A percentile compares a stretch with the other conserved stretches of the same genome.
These are phyloP conservation scores for Leguminivora glycinivorella DNA, from an alignment of 1,140 invertebrate species.

Conservation along the genomic window DNA sequence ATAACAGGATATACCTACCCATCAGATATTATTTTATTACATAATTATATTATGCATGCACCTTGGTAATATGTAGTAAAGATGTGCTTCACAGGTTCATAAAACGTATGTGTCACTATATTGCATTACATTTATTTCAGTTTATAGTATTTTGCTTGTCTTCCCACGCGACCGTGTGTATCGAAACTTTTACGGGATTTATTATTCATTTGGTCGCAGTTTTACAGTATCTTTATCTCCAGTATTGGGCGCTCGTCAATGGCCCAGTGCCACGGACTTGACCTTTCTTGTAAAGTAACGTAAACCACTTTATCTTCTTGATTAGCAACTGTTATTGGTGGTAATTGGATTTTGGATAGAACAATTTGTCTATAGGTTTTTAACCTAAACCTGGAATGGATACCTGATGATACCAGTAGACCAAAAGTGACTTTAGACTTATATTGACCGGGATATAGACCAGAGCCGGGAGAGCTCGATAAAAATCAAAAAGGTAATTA, in stretches of 20 bases:
- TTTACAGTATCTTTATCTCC: conserved; percentile 45
- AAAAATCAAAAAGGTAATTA: too few relatives aligned
- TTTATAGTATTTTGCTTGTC: background rate
- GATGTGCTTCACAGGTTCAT: too few relatives aligned
- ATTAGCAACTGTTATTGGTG: conserved; percentile 15
- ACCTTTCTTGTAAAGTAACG: conserved; percentile 34
- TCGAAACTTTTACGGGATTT: conserved; percentile 41
- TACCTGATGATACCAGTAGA: too few relatives aligned
- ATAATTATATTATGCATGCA: too few relatives aligned
- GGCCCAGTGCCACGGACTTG: conserved; percentile 35
- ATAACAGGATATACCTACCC: too few relatives aligned
- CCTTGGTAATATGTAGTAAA: too few relatives aligned
- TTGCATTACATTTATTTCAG: too few relatives aligned
- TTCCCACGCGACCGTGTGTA: background rate
- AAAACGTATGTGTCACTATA: too few relatives aligned
- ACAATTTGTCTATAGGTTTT: background rate
- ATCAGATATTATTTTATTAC: too few relatives aligned
- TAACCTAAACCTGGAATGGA: background rate
- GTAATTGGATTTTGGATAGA: conserved; percentile 5
- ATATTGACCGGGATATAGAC: too few relatives aligned
- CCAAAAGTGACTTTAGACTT: background rate
- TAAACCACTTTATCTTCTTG: conserved; percentile 22
- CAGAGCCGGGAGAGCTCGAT: too few relatives aligned
- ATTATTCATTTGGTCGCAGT: conserved; percentile 43
- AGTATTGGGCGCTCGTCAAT: conserved; percentile 38